Evolutionary conservation across 2,797 vertebrate genomes (phyloP), one percentile per base, ranked within the genome.

Genomic region (Bryconaethiops microstoma): DNA sequence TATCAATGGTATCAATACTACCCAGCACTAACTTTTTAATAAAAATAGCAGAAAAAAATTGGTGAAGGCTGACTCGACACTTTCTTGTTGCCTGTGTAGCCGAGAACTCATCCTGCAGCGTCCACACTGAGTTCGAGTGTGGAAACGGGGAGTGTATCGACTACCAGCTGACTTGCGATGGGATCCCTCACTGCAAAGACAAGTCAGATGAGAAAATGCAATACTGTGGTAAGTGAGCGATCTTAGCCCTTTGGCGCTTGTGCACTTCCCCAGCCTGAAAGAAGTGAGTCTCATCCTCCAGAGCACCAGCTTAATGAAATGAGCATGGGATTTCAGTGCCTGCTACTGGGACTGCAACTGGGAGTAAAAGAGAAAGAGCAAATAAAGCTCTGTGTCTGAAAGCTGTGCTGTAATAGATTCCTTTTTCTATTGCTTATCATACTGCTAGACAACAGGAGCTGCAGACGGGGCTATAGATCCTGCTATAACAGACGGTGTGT

Each of bases 191-290:
- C 52, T 99, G 98, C 92, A 99, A 99, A 89, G 98, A 99, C 91
- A 98, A 97, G 86, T 99, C 98, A 0, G 98, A 99, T 86, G 98
- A 99, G 89, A 99, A 99, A 87, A 95, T 97, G 87, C 96, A 97
- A 78, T 99, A 98, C 85, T 99, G 98, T 90, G 97, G 98, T 99
- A 90, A 93, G 96, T 90, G 76, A 77, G 73, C n/a, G 23, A 74
- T 82, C 82, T 68, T 52, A 55, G 62, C 57, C 69, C 54, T 79
- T 82, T 42, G 29, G 52, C 14, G 13, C 55, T 21, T 65, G 64
- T 76, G 57, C 4, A n/a, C 77, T 78, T 86, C 40, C 74, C 60
- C 64, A 72, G 79, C 70, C 40, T 42, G 21, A 82, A 74, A 54
- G 64, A 62, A 81, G 79, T 57, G 76, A 77, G 79, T 76, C 67